Evolutionary conservation across 2,888 invertebrate species (phyloP).

Genomic region (Stenchaetothrips biformis): DNA sequence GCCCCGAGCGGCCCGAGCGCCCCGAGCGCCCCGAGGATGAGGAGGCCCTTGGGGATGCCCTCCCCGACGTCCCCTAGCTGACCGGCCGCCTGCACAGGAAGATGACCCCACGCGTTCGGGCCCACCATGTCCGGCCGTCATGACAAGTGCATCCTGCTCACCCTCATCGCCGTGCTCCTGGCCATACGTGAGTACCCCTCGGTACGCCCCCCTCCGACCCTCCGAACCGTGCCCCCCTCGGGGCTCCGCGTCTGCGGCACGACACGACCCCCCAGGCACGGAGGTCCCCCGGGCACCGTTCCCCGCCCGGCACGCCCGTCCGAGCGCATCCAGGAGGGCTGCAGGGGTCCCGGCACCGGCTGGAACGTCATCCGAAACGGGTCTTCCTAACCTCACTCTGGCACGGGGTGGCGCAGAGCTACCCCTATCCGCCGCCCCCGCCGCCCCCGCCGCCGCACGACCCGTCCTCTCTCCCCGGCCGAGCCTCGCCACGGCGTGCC

Average conservation of each 20-base stretch:
- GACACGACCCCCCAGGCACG: too few species aligned
- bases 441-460: background rate
- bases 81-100: background rate
- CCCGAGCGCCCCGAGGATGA: background rate
- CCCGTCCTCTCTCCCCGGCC: background rate
- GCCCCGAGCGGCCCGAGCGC: background rate
- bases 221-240: background rate
- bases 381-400: too few species aligned
- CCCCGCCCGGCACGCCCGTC: too few species aligned
- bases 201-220: background rate
- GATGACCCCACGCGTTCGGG: background rate
- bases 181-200: background rate
- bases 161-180: conserved; percentile 4
- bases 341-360: too few species aligned
- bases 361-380: too few species aligned
- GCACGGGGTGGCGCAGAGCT: too few species aligned
- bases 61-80: background rate
- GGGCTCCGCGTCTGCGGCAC: too few species aligned
- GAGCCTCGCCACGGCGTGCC: background rate
- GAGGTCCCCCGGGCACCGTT: too few species aligned
- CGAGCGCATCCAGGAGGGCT: too few species aligned
- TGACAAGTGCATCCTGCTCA: conserved; percentile 20
- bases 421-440: background rate
- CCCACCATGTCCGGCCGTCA: conserved; percentile 17
- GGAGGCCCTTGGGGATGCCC: background rate